A percentile compares a stretch with the other conserved stretches of the same genome.
These are phyloP conservation scores for Lepidothrix coronata DNA, from an alignment of 2,113 vertebrate genomes.

Conservation along the genomic window DNA sequence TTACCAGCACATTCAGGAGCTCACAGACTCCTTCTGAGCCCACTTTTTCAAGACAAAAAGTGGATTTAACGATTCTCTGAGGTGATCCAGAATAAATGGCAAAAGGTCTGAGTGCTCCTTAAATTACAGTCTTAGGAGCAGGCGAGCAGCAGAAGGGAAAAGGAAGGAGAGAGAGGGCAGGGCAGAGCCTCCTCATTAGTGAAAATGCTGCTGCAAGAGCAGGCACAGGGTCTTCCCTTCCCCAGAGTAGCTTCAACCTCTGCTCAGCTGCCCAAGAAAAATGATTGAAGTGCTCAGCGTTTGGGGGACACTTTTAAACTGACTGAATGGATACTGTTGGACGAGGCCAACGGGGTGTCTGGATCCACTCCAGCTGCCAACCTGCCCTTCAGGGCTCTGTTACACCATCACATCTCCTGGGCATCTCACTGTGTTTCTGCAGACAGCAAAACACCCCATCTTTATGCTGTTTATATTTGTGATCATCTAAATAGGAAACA, in stretches of 20 bases:
- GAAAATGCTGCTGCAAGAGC: neutral
- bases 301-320: neutral
- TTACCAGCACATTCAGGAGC: neutral
- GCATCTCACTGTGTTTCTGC: neutral
- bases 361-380: neutral
- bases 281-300: rapidly evolving
- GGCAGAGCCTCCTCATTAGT: neutral
- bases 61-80: neutral
- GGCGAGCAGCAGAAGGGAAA: neutral
- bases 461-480: neutral
- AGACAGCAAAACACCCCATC: neutral
- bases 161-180: neutral
- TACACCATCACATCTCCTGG: neutral
- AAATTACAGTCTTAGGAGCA: neutral
- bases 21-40: neutral
- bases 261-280: neutral
- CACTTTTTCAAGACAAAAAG: neutral
- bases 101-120: neutral
- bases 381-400: neutral
- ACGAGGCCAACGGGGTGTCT: neutral
- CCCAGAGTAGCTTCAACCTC: neutral
- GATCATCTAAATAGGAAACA: neutral
- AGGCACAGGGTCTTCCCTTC: neutral
- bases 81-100: neutral
- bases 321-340: neutral